Base-by-base conservation (phyloP, 2,113 vertebrate genomes). In the Poeciliopsis occidentalis region DNA sequence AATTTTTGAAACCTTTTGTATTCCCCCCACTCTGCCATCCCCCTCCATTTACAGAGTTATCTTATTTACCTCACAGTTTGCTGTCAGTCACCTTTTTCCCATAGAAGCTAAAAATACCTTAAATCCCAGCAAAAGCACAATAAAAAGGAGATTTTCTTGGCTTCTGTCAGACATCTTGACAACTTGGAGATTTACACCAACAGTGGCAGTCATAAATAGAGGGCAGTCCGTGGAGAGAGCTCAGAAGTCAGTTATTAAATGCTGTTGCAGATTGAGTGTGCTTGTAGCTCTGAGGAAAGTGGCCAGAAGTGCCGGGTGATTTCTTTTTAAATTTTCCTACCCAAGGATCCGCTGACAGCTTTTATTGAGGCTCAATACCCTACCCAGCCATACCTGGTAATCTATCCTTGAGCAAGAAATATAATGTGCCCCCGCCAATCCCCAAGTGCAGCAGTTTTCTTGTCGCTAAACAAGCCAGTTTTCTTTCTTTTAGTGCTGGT, bases 341-440 rank as follows among this genome's bases (percentile, higher is more conserved):
- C 63, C 76, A 80, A 80, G 79, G 72, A 79, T 79, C 39, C 27
- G 78, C 41, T 81, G 72, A 86, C 68, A 77, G 67, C n/a, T 77
- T 26, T 80, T 79, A 76, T 71, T 66, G 47, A 70, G 51, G 69
- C 69, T 70, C 27, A 32, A 19, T 79, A 24, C 67, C 64, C 76
- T 67, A 65, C 31, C 60, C 65, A 47, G 60, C 76, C 41, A 17
- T 44, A 72, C 39, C 30, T 85, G 37, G 76, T 75, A 75, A 10
- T 41, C 32, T 66, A 67, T 82, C 83, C 85, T 87, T 87, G 64
- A 79, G 61, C 54, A 51, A 73, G 74, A 80, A 78, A 72, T 72
- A 68, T 67, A 69, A 67, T n/a, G 19, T 8, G 22, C 39, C 54
- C 6, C 26, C 65, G 6, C n/a, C 63, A 73, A 68, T 82, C 27